Evolutionary conservation across 2,113 vertebrate genomes (phyloP).

Genomic region (Rhinoptilus africanus): DNA sequence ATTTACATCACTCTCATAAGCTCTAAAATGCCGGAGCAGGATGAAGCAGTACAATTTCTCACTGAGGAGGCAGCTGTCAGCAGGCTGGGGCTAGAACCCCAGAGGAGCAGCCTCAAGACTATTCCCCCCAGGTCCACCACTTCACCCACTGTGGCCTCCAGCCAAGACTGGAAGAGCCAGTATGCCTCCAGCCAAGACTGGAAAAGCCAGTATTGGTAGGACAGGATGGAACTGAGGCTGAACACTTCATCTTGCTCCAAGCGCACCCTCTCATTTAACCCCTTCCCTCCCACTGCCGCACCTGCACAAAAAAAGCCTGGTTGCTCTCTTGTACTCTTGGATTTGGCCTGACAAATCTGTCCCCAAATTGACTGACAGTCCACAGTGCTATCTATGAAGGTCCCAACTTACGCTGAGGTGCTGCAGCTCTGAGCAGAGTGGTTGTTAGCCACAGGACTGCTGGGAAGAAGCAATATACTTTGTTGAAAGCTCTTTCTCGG

Average conservation of each 20-base stretch:
- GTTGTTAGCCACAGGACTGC: neutral
- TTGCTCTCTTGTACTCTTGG: rapidly evolving
- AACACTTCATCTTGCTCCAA: neutral
- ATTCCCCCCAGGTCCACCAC: neutral
- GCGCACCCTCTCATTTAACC: neutral
- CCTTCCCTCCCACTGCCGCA: neutral
- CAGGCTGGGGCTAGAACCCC: neutral
- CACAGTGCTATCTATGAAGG: rapidly evolving
- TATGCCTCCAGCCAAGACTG: neutral
- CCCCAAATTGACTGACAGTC: neutral
- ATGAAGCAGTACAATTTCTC: neutral
- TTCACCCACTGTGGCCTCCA: neutral
- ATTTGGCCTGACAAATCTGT: neutral
- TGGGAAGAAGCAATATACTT: neutral
- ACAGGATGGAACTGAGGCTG: neutral
- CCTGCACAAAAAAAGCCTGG: neutral
- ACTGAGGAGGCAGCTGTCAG: neutral
- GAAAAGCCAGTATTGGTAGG: neutral
- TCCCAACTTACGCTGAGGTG: neutral
- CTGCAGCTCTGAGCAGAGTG: neutral
- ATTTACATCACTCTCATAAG: neutral
- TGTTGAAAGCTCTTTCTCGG: neutral
- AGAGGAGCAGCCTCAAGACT: neutral
- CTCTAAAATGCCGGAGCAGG: neutral
- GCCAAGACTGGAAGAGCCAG: neutral